Base-by-base conservation (phyloP, 2,797 vertebrate genomes). In the Sandelia bainsii region DNA sequence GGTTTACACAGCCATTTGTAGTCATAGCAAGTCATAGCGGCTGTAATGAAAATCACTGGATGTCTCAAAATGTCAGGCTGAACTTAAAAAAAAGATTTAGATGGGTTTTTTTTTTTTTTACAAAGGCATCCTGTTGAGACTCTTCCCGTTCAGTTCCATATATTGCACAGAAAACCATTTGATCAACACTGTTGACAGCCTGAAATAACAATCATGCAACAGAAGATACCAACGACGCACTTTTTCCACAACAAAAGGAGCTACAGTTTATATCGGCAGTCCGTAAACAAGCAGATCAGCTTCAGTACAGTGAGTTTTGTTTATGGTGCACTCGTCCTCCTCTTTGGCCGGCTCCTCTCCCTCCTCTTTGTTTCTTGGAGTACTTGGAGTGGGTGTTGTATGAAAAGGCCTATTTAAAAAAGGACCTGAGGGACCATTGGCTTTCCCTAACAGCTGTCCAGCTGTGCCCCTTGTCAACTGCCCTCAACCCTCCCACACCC, bases 321-420 rank as follows among this genome's bases (percentile, higher is more conserved):
- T 76, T 74, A 71, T 3, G 60, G 50, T 3, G 17, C 54, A 6
- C 57, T 72, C 19, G 57, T 20, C 63, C 62, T 74, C 51, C 37
- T 80, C 71, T 44, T 20, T 51, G 48, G 20, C 58, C 50, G 49
- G n/a, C 70, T 65, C 52, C 46, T 62, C 63, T 48, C 23, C 67
- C 50, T 61, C 75, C 57, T 76, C 87, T 72, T 71, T 77, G 72
- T 80, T 69, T 66, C 57, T 54, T 62, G 44, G 58, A 86, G 85
- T 59, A 27, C 77, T 86, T 90, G 50, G 79, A 91, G 90, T 87
- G 88, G 85, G 82, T 83, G 90, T 86, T 90, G 90, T 79, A 81
- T 89, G 90, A 91, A 87, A 83, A 84, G 84, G 56, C 83, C 79
- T 61, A 71, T 88, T 84, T 87, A 62, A 85, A 69, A 72, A 81